Evolutionary conservation across 1,140 invertebrate species (phyloP), one percentile per base, ranked within the genome.

Genomic region (Goniozus legneri): DNA sequence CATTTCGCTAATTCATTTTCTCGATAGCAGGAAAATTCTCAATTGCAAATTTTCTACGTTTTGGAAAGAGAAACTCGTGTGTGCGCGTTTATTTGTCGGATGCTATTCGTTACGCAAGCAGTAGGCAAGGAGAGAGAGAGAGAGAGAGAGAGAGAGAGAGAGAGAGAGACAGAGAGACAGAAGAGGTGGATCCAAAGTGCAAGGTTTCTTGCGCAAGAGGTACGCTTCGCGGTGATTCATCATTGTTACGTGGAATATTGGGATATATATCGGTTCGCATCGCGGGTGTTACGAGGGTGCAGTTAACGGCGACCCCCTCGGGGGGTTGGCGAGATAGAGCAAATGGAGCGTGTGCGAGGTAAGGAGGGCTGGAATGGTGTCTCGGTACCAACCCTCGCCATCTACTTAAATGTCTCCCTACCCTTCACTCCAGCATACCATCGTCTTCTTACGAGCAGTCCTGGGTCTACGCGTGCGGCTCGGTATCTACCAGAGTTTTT

Each of bases 161-260:
- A 21, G 45, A 53, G 51, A 58, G 50, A 40, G 53, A 44, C 44
- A 15, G 30, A 39, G 48, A 27, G 24, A 6, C 24, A 4, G 24
- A 6, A 10, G 24, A 27, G 24, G 24, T 27, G n/a, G n/a, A n/a
- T n/a, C 19, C 36, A 41, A 58, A 58, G 56, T 54, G 57, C 52
- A 58, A 59, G 51, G n/a, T n/a, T 59, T 59, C 57, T 59, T 59
- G 57, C 45, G 58, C 56, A 60, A 60, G 57, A 59, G 47, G 41
- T n/a, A n/a, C 50, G 43, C 48, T 60, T 44, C 27, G 58, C 58
- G 57, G 59, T 60, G 58, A 61, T 61, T 61, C 59, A 50, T 61
- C 59, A 61, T 61, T 60, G 59, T 61, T 61, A 61, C 58, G 32
- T 43, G 22, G 58, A 56, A 61, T 61, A 60, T 60, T 60, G 58